Conservation (phyloP, 2,113 vertebrate species). For the Triplophysa tibetana region DNA sequence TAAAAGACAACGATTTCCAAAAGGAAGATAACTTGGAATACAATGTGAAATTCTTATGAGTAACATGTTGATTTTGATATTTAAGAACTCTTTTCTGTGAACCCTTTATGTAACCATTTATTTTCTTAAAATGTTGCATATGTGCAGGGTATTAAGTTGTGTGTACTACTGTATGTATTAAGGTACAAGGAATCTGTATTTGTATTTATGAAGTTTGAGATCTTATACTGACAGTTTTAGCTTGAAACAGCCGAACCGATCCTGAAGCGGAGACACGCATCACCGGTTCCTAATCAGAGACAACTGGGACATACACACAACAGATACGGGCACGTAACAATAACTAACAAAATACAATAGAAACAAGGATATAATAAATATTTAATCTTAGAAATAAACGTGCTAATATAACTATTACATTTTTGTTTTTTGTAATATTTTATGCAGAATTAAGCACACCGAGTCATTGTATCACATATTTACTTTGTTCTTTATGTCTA, state of each 20-base stretch:
- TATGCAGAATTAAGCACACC: neutral
- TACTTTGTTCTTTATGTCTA: neutral
- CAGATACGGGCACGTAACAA: neutral
- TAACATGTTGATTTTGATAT: neutral
- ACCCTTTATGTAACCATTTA: neutral
- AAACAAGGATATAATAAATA: neutral
- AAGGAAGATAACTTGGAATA: neutral
- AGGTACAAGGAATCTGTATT: neutral
- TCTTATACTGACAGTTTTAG: neutral
- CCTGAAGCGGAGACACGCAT: too few relatives aligned
- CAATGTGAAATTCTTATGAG: neutral
- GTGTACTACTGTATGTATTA: slow-evolving; percentile 5
- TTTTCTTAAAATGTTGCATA: neutral
- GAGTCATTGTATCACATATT: neutral
- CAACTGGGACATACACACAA: too few relatives aligned
- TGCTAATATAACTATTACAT: neutral
- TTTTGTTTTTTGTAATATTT: neutral
- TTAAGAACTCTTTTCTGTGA: neutral
- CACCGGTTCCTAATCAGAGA: too few relatives aligned
- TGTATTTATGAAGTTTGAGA: slow-evolving; percentile 10
- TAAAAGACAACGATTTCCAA: neutral
- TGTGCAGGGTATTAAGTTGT: neutral
- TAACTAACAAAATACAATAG: too few relatives aligned
- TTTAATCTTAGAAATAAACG: neutral
- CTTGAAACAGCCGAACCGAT: neutral